phyloP scores from a whole-genome alignment of 1,140 invertebrate genomes.

The Nasonia vitripennis region DNA sequence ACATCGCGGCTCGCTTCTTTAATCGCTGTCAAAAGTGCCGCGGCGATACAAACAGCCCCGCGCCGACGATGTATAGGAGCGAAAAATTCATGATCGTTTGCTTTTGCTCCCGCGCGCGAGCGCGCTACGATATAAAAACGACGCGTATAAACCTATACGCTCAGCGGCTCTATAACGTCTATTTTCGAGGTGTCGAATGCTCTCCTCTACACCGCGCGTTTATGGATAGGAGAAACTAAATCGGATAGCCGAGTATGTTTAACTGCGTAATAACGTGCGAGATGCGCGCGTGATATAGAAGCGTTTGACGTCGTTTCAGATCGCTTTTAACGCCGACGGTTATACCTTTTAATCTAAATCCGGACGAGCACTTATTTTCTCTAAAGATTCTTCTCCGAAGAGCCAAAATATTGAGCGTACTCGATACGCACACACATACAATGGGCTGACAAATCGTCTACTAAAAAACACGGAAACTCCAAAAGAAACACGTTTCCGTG shows the following conservation, averaged over 20 bases:
- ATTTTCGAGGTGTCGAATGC: not conserved
- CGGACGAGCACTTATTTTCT: not conserved
- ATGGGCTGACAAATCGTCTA: not conserved
- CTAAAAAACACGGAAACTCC: not conserved
- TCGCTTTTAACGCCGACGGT: not conserved
- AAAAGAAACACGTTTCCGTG: not conserved
- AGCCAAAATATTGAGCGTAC: not conserved
- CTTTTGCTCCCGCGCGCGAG: not conserved
- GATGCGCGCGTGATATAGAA: too few species aligned
- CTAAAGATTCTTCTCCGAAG: too few species aligned
- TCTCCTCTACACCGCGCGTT: not conserved
- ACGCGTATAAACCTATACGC: not conserved
- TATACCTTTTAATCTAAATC: not conserved
- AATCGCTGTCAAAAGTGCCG: slow-evolving; percentile 30
- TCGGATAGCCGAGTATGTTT: not conserved
- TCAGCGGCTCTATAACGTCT: not conserved
- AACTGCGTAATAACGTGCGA: not conserved
- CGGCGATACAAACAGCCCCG: not conserved
- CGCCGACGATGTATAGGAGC: not conserved
- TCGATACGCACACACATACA: not conserved
- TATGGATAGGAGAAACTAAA: slow-evolving; percentile 4
- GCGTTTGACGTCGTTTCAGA: not conserved
- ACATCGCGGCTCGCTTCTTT: not conserved
- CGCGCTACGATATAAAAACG: not conserved
- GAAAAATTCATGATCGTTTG: not conserved